Evolutionary conservation across 1,140 invertebrate species (phyloP).

Genomic region (Drosophila quadrilineata): DNA sequence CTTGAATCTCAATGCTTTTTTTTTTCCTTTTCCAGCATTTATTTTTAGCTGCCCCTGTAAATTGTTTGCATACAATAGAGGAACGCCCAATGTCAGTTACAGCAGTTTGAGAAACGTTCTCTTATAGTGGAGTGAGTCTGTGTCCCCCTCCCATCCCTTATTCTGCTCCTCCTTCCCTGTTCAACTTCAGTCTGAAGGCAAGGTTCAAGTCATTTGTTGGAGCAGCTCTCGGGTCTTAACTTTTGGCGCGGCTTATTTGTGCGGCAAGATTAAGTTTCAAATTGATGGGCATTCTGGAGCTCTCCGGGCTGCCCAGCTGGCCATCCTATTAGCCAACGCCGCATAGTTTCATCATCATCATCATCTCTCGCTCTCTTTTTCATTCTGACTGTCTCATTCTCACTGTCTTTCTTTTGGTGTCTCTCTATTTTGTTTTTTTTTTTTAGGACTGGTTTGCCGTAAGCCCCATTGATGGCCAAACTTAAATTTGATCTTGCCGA

Average conservation of each 20-base stretch:
- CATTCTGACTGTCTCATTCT: too few species aligned
- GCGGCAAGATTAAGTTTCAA: constrained; percentile 76
- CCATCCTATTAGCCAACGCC: too few species aligned
- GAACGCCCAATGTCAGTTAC: constrained; percentile 9
- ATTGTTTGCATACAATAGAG: constrained; percentile 73
- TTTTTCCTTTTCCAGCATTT: not conserved
- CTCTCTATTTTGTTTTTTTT: not conserved
- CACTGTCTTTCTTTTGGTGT: not conserved
- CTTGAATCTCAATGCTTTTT: constrained; percentile 42
- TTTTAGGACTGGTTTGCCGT: not conserved
- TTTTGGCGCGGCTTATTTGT: constrained; percentile 76
- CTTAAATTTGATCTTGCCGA: constrained; percentile 63
- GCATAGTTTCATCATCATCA: constrained; percentile 40
- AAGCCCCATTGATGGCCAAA: constrained; percentile 66
- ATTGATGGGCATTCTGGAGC: constrained; percentile 69
- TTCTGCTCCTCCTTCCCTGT: not conserved
- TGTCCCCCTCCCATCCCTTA: not conserved
- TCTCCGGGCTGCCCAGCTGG: not conserved
- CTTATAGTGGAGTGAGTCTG: too few species aligned
- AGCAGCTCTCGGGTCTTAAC: constrained; percentile 59
- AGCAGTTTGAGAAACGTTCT: too few species aligned
- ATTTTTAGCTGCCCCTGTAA: constrained; percentile 37
- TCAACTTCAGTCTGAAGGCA: not conserved
- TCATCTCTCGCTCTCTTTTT: too few species aligned
- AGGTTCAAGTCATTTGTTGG: constrained; percentile 49